Conservation (phyloP, 2,888 invertebrate genomes). For the Parnassius orleans region DNA sequence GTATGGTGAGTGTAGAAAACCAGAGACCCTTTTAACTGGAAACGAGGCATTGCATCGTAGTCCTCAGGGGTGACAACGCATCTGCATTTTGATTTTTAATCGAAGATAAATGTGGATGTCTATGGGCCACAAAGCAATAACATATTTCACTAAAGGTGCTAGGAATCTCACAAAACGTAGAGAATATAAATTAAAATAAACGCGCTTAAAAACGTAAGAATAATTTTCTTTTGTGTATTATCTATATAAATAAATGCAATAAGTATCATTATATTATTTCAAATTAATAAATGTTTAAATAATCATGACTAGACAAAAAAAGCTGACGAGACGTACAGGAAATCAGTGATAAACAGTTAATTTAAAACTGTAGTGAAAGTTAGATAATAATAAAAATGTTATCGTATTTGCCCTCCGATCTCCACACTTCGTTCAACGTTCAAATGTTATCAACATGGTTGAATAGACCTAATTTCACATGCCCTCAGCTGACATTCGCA, state of each 20-base stretch:
- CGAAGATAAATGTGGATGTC: no score
- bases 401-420: conserved; percentile 25
- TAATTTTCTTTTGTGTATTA: not conserved
- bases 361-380: conserved; percentile 16
- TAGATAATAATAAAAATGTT: conserved; percentile 20
- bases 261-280: not conserved
- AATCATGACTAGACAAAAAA: not conserved
- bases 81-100: no score
- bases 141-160: no score
- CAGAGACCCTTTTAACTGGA: no score
- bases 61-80: no score
- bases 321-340: conserved; percentile 7
- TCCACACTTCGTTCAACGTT: conserved; percentile 5
- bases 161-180: no score
- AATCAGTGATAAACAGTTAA: conserved; percentile 19
- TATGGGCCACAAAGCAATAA: no score
- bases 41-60: no score
- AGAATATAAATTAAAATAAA: not conserved
- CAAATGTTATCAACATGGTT: conserved; percentile 8
- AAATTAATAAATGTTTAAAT: no score
- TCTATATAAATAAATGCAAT: not conserved
- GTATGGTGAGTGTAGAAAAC: no score
- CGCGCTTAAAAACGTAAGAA: not conserved
- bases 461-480: conserved; percentile 6
- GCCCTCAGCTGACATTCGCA: conserved; percentile 5